Percentiles rank a stretch among this genome's conserved stretches.
These are phyloP conservation scores for Galemys pyrenaicus DNA, from an alignment of 2,113 vertebrate genomes.

Conservation along the genomic window DNA sequence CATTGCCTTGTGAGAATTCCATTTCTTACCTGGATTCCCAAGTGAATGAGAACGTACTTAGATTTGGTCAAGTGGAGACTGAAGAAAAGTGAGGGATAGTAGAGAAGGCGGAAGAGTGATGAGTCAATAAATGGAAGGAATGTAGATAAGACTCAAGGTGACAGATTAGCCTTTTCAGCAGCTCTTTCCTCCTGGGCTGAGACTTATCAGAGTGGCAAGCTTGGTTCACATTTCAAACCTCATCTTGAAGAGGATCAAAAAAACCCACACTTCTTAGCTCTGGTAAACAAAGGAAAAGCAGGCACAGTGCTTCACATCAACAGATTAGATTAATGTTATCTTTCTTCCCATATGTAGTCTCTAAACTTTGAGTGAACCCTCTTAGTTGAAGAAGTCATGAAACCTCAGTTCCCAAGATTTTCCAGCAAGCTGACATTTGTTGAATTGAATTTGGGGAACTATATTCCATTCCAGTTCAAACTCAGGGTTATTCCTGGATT, in stretches of 20 bases:
- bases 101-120: neutral
- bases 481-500: slow-evolving; percentile 8
- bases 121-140: neutral
- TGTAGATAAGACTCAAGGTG: neutral
- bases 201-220: neutral
- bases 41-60: neutral
- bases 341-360: neutral
- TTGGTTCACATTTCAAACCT: slow-evolving; percentile 4
- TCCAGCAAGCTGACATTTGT: neutral
- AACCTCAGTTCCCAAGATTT: neutral
- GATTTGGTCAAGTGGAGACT: neutral
- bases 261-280: neutral
- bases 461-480: neutral
- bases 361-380: neutral
- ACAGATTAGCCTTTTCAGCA: neutral
- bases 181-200: neutral
- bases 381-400: neutral
- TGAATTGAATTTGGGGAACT: neutral
- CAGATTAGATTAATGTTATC: neutral
- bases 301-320: neutral
- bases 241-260: neutral
- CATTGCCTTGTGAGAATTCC: neutral
- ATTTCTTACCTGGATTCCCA: neutral
- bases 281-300: neutral
- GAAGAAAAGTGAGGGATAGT: neutral